Evolutionary conservation across 1,140 invertebrate genomes (phyloP).

Genomic region (Aphis gossypii): DNA sequence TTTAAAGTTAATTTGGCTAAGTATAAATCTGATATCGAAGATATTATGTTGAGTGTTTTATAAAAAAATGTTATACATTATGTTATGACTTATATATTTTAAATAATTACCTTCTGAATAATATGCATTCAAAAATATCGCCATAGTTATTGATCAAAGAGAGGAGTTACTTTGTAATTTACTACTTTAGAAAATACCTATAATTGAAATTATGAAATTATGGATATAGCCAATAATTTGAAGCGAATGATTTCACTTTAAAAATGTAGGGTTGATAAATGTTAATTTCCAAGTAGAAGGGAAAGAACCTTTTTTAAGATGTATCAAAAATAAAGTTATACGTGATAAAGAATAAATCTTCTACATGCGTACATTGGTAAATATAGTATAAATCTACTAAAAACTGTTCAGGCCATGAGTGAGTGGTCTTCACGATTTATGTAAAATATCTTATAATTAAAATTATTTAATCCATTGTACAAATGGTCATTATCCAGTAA

Average conservation of each 20-base stretch:
- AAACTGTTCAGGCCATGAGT: accelerated
- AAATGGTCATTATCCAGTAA: not conserved
- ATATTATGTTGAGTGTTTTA: no score
- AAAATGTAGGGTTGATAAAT: not conserved
- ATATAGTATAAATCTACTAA: not conserved
- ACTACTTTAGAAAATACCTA: not conserved
- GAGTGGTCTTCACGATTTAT: not conserved
- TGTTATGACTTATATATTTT: no score
- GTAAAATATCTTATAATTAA: not conserved
- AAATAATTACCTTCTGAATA: no score
- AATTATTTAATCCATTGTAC: not conserved
- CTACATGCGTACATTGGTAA: not conserved
- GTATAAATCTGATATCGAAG: no score
- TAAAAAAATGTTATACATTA: no score
- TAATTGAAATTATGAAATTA: not conserved
- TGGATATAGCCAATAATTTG: not conserved
- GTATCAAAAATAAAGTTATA: not conserved
- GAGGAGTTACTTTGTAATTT: not conserved
- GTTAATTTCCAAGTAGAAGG: not conserved
- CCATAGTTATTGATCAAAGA: not conserved
- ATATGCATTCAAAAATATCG: no score
- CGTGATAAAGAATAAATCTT: not conserved
- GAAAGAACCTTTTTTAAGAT: not conserved
- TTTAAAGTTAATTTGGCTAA: no score
- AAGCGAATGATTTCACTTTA: not conserved